These are phyloP conservation scores for Leucozona laternaria DNA, from an alignment of 2,888 invertebrate genomes.

Conservation along the genomic window DNA sequence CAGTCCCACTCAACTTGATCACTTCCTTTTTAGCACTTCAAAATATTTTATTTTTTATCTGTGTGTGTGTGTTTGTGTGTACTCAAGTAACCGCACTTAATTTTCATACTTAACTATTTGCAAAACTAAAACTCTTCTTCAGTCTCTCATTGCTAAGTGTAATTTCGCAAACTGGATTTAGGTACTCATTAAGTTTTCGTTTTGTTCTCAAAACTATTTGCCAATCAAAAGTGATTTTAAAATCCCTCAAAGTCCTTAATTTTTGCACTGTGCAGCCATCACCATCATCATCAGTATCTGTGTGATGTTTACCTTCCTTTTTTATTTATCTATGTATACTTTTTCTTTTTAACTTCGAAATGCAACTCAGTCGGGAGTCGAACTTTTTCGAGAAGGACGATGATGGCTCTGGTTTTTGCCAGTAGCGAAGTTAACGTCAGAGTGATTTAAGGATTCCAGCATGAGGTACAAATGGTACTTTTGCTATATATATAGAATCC, in stretches of 20 bases:
- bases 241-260: not conserved
- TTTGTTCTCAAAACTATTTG: slow-evolving; percentile 7
- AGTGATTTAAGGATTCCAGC: slow-evolving; percentile 21
- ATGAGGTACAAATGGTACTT: not conserved
- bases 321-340: not conserved
- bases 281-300: not conserved
- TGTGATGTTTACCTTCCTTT: not conserved
- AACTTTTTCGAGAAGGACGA: not conserved
- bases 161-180: not conserved
- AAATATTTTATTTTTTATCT: not conserved
- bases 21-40: not conserved
- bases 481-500: not conserved
- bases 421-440: slow-evolving; percentile 3
- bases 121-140: not conserved
- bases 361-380: not conserved
- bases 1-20: not conserved
- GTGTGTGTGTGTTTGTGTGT: not conserved
- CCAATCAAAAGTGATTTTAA: slow-evolving; percentile 21
- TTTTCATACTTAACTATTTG: not conserved
- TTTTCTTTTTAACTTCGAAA: not conserved
- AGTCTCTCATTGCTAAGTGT: not conserved
- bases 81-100: not conserved
- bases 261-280: not conserved
- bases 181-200: not conserved
- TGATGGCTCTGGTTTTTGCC: not conserved